Evolutionary conservation across 2,797 vertebrate genomes (phyloP), one percentile per base, ranked within the genome.

Genomic region (Acrossocheilus fasciatus): DNA sequence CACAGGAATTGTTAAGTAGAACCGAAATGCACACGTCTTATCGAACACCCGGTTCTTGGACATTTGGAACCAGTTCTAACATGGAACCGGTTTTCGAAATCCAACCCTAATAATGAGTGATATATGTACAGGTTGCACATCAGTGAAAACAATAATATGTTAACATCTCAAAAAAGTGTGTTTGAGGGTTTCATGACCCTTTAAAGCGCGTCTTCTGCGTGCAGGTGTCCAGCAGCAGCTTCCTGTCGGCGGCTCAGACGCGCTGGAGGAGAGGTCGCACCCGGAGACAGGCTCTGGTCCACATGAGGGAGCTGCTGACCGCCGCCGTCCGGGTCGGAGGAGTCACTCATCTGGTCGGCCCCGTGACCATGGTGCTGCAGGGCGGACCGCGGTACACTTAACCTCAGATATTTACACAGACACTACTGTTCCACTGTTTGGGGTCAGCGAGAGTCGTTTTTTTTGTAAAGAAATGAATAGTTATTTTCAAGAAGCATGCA

Each of bases 171-270:
- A 4, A 39, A 39, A 39, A 39, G 30, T 39, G 36, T 39, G 36
- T 39, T 39, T 39, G 4, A 39, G 36, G 36, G 36, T 39, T 39
- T 39, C 36, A 5, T 39, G 36, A 39, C 36, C 39, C 39, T 39
- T 39, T 39, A 69, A 69, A 26, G 5, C 6, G 12, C 10, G 7
- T 15, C 36, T 20, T 30, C 20, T 43, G 10, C 3, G 20, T 43
- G 41, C 88, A 99, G 98, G 98, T 99, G 73, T 99, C 98, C 52
- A 99, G 98, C 93, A 98, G 97, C 95, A 98, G 97, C 90, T 99
- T 99, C 87, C 96, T 99, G 88, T 96, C 98, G 41, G 98, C 98
- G 4, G 98, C 98, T 0, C 98, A 99, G 96, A 99, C 97, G 0
- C 95, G 98, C 50, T 99, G 98, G 98, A 95, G 97, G 23, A 95